phyloP scores from a whole-genome alignment of 2,888 invertebrate genomes.

The Drosophila eohydei region DNA sequence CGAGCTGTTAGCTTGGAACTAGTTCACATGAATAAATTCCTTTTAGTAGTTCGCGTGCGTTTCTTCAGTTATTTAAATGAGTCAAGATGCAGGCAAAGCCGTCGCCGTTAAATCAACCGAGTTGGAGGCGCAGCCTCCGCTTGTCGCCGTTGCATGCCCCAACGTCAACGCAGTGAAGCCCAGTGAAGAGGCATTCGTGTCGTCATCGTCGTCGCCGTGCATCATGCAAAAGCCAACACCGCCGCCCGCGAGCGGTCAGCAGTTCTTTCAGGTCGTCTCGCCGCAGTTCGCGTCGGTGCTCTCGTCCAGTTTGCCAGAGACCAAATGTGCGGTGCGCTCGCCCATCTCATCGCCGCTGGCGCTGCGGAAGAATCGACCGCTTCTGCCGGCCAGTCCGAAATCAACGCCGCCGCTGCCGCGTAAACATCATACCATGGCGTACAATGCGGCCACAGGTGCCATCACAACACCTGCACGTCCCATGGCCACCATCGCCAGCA shows the following conservation, averaged over 20 bases:
- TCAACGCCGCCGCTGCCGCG: conserved; percentile 79
- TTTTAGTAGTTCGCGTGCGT: conserved; percentile 38
- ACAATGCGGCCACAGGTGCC: conserved; percentile 74
- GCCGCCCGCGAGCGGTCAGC: conserved; percentile 62
- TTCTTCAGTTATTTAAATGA: conserved; percentile 71
- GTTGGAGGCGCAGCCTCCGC: conserved; percentile 32
- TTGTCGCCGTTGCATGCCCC: conserved; percentile 6
- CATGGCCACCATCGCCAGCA: conserved; percentile 67
- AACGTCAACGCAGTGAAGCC: conserved; percentile 31
- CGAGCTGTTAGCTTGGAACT: background rate
- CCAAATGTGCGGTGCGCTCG: conserved; percentile 73
- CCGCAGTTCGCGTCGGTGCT: conserved; percentile 79
- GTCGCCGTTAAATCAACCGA: conserved; percentile 26
- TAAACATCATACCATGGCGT: conserved; percentile 77
- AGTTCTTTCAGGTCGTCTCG: conserved; percentile 78
- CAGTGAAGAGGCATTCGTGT: conserved; percentile 43
- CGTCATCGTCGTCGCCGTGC: conserved; percentile 30
- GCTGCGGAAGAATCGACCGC: conserved; percentile 73
- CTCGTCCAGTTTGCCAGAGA: conserved; percentile 75
- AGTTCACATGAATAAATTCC: conserved; percentile 8
- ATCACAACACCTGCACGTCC: conserved; percentile 76
- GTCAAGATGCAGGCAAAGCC: conserved; percentile 81
- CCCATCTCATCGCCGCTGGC: conserved; percentile 80
- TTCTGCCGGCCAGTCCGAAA: conserved; percentile 77
- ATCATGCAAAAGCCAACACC: conserved; percentile 66